Evolutionary conservation across 2,113 vertebrate genomes (phyloP).

Genomic region (Coptodon bakossiorum): DNA sequence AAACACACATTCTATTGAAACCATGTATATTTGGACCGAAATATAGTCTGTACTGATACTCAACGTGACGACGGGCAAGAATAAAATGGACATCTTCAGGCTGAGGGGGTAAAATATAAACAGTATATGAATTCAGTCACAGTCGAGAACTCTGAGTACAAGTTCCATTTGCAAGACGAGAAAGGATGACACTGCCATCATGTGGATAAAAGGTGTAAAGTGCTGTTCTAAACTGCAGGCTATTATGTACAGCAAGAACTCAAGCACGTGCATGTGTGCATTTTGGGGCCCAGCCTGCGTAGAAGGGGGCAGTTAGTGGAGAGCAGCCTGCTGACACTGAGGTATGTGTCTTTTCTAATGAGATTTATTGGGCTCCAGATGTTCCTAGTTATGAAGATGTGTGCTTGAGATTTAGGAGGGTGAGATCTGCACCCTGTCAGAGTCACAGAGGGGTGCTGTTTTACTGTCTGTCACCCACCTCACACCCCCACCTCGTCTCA

Average conservation of each 20-base stretch:
- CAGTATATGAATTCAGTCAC: background rate
- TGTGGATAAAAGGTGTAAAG: slow-evolving; percentile 42
- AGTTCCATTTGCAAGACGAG: background rate
- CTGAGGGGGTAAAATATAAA: background rate
- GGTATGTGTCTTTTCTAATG: slow-evolving; percentile 50
- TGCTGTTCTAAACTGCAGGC: background rate
- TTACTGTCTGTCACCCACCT: slow-evolving; percentile 26
- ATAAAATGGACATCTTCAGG: background rate
- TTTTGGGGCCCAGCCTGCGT: background rate
- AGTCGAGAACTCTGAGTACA: background rate
- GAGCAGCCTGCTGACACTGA: slow-evolving; percentile 36
- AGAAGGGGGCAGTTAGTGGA: background rate
- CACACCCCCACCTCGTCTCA: background rate
- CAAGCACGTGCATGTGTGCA: background rate
- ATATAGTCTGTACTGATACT: background rate
- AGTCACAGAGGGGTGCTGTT: slow-evolving; percentile 40
- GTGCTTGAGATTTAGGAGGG: slow-evolving; percentile 54
- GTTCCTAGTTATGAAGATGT: slow-evolving; percentile 61
- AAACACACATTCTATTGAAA: slow-evolving; percentile 40
- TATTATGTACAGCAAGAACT: background rate
- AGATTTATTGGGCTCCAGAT: slow-evolving; percentile 59
- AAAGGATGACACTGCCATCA: slow-evolving; percentile 64
- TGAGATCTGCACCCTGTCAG: slow-evolving; percentile 55
- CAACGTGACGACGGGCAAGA: background rate
- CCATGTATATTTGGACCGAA: slow-evolving; percentile 31